Base-by-base conservation (phyloP, 2,888 invertebrate species). In the Netelia melanura region DNA sequence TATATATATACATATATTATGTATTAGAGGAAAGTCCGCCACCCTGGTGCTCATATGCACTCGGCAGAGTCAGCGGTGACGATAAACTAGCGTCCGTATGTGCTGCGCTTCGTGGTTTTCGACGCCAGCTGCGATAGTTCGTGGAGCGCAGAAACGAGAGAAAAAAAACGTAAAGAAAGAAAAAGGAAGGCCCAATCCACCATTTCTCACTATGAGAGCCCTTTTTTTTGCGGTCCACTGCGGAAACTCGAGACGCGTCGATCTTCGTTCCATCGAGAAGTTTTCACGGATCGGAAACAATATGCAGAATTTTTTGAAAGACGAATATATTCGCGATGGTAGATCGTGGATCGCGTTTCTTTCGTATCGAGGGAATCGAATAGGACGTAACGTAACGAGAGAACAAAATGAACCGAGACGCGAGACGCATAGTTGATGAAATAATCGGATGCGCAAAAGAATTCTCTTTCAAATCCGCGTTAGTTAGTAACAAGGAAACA, bases 41-140 rank as follows among this genome's bases (percentile, higher is more conserved):
- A 71, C 58, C 10, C 21, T 17, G 6, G 11, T 43, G 30, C 56
- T 14, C 56, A 70, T 61, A 77, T 64, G 74, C 62, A 58, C 75
- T 52, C 58, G 52, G 61, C 74, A 65, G 23, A 61, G 70, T 82
- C 65, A 71, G 65, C 76, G 48, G 43, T 65, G 76, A 71, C 80
- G 80, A 84, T 80, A 80, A 80, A 80, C 76, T 65, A 84, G 65
- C 68, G 71, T 78, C 54, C 48, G 56, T 65, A 64, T 77, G 64
- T 65, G 56, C 58, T 56, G 61, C 48, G 76, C 71, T 77, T 56
- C 76, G 52, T 58, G 68, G 70, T 82, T 81, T 81, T 76, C 25
- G 5, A 11, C 75, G 52, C 30, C 78, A 78, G 81, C 81, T 70
- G 81, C 76, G 70, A 30, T 48, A 76, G n/a, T 71, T 71, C 64